Conservation (phyloP, 2,113 vertebrate genomes). For the Dicrurus megarhynchus region DNA sequence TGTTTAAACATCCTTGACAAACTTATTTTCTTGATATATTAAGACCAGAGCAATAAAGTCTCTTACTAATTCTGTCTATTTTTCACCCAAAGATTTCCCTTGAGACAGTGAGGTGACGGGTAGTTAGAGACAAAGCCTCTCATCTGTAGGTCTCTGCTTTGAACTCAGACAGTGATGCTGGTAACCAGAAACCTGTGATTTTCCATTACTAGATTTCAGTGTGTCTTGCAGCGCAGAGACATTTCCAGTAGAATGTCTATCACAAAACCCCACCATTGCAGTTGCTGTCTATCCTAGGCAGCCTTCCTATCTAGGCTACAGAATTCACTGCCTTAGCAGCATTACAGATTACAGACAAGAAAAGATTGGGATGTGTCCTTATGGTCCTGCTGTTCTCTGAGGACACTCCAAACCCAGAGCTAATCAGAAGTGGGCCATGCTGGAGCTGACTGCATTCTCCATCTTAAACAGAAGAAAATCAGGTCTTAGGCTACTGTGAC, state of each 20-base stretch:
- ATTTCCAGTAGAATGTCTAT: not conserved
- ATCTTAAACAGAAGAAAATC: not conserved
- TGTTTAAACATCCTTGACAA: not conserved
- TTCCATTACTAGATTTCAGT: not conserved
- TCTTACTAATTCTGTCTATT: not conserved
- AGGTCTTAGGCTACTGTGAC: not conserved
- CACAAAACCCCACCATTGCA: not conserved
- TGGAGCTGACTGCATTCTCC: not conserved
- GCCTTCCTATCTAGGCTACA: not conserved
- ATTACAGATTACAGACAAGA: not conserved
- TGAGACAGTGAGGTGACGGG: not conserved
- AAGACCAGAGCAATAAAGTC: not conserved
- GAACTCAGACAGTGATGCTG: not conserved
- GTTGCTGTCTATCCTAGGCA: not conserved
- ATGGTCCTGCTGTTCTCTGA: not conserved
- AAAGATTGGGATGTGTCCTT: not conserved
- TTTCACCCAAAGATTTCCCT: not conserved
- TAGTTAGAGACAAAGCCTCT: not conserved
- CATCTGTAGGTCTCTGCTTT: not conserved
- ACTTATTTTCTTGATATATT: not conserved
- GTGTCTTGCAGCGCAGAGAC: not conserved
- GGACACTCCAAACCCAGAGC: not conserved
- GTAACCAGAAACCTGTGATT: not conserved
- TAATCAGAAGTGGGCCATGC: not conserved
- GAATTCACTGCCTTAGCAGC: not conserved